phyloP scores from a whole-genome alignment of 2,797 vertebrate species.

The Propithecus perrieri region DNA sequence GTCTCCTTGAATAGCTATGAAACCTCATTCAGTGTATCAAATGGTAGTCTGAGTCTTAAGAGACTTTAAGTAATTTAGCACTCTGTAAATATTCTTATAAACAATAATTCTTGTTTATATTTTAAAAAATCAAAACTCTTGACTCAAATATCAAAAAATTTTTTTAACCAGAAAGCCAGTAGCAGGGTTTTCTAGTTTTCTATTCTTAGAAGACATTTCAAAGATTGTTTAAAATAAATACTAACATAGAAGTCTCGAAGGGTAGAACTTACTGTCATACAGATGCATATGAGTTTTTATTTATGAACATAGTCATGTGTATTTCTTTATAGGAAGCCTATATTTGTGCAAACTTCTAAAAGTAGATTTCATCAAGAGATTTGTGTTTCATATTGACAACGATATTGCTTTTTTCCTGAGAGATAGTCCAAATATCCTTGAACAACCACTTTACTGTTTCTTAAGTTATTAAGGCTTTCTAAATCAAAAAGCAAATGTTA shows the following conservation, averaged over 20 bases:
- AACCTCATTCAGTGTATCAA: neutral
- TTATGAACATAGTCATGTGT: neutral
- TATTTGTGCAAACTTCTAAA: neutral
- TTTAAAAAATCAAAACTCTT: conserved; percentile 30
- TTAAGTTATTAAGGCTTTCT: neutral
- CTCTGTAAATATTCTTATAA: neutral
- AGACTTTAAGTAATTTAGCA: neutral
- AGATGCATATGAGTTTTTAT: neutral
- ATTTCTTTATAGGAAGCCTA: neutral
- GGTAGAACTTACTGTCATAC: neutral
- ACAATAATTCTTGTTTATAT: neutral
- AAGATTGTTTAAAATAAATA: neutral
- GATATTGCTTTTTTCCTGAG: neutral
- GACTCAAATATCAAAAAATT: neutral
- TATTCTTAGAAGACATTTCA: neutral
- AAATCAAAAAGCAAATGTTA: neutral
- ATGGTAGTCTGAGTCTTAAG: neutral
- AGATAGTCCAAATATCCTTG: neutral
- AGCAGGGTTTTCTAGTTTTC: neutral
- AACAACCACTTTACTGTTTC: neutral
- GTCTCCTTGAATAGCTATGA: neutral
- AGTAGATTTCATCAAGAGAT: conserved; percentile 35
- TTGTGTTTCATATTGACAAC: neutral
- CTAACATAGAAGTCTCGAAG: neutral
- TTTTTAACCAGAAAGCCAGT: neutral